A percentile compares a stretch with the other conserved stretches of the same genome.
Evolutionary conservation across 2,888 invertebrate genomes (phyloP).

Genomic region (Dicyrtoma fusca): DNA sequence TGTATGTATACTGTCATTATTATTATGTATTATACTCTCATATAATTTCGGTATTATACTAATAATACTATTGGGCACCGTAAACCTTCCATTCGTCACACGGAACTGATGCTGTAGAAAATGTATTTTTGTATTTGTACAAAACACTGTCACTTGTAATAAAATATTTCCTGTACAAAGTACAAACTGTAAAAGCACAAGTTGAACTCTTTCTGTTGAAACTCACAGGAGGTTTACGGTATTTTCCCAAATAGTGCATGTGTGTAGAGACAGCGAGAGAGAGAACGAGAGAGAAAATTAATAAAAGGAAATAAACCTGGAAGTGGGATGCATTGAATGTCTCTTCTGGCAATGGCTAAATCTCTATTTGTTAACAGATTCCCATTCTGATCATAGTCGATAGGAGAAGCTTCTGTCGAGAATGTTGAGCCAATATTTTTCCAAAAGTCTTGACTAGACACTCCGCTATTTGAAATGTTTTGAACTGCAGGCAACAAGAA

Average conservation of each 20-base stretch:
- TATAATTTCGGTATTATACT: not conserved
- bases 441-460: constrained; percentile 47
- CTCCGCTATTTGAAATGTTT: constrained; percentile 45
- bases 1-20: not conserved
- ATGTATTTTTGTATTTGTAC: too few relatives aligned
- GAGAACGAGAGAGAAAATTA: not conserved
- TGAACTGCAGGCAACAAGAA: constrained; percentile 31
- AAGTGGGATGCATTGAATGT: constrained; percentile 77
- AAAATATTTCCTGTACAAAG: too few relatives aligned
- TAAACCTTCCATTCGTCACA: too few relatives aligned
- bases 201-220: too few relatives aligned
- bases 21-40: not conserved
- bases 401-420: constrained; percentile 38
- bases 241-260: too few relatives aligned
- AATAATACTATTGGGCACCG: too few relatives aligned
- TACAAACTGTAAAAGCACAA: too few relatives aligned
- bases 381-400: constrained; percentile 22
- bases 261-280: not conserved
- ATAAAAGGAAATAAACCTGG: constrained; percentile 65
- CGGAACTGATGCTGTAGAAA: too few relatives aligned
- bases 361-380: constrained; percentile 16
- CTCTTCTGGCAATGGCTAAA: constrained; percentile 48
- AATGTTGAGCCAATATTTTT: constrained; percentile 39
- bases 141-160: too few relatives aligned
- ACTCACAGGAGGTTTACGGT: too few relatives aligned